These are phyloP conservation scores for Zeuzera pyrina DNA, from an alignment of 2,888 invertebrate genomes.

Conservation along the genomic window DNA sequence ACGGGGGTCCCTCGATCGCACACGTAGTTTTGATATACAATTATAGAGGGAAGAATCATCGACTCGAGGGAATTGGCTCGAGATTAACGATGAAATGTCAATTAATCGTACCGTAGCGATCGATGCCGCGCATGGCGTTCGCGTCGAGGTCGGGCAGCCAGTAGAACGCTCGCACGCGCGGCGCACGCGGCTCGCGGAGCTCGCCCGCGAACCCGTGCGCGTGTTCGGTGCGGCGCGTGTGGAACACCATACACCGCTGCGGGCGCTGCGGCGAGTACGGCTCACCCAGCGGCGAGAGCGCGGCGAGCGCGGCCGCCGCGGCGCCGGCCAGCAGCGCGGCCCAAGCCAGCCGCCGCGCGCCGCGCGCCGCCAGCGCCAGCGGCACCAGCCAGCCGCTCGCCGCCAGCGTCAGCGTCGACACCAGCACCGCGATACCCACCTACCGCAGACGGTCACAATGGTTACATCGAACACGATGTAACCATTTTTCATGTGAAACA, in stretches of 20 bases:
- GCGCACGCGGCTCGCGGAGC: constrained; percentile 44
- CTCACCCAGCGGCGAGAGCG: constrained; percentile 77
- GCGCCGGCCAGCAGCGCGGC: constrained; percentile 4
- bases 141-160: constrained; percentile 85
- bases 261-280: constrained; percentile 78
- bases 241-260: constrained; percentile 83
- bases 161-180: constrained; percentile 57
- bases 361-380: constrained; percentile 30
- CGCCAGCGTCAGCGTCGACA: constrained; percentile 48
- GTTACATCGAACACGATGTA: no score
- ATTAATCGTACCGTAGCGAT: constrained; percentile 22
- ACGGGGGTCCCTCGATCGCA: no score
- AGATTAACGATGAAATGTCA: no score
- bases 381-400: constrained; percentile 47
- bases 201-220: constrained; percentile 34
- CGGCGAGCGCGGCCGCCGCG: constrained; percentile 34
- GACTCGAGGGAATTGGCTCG: no score
- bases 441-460: no score
- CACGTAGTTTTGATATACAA: no score
- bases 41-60: no score
- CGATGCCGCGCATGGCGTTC: constrained; percentile 73
- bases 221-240: constrained; percentile 69
- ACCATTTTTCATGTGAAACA: no score
- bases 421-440: constrained; percentile 34
- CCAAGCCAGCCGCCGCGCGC: constrained; percentile 21